phyloP scores from a whole-genome alignment of 2,888 invertebrate genomes.

The Microctonus brassicae region DNA sequence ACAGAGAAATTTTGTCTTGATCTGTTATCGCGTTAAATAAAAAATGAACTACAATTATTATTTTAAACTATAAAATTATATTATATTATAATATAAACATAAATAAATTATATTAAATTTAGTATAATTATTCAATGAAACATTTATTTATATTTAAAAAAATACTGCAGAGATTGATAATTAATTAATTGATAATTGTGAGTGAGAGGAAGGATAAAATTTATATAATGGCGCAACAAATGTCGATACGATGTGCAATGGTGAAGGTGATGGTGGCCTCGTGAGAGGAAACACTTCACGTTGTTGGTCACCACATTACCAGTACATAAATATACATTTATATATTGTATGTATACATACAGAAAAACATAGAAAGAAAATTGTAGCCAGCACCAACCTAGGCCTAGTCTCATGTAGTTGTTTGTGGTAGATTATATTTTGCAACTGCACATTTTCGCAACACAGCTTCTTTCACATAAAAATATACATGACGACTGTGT shows the following conservation, averaged over 20 bases:
- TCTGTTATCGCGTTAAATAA: neutral
- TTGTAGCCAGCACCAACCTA: constrained; percentile 43
- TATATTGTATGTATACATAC: constrained; percentile 21
- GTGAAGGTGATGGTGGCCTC: constrained; percentile 36
- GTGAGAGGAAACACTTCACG: constrained; percentile 26
- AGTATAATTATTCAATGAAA: too few relatives aligned
- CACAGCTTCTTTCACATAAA: constrained; percentile 49
- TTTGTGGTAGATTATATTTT: constrained; percentile 49
- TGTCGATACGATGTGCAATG: constrained; percentile 22
- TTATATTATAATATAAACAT: too few relatives aligned
- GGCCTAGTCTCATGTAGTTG: constrained; percentile 42
- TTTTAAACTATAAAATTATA: too few relatives aligned
- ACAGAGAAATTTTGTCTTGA: too few relatives aligned
- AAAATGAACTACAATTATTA: too few relatives aligned
- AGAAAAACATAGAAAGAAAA: constrained; percentile 13
- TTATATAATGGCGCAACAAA: constrained; percentile 12
- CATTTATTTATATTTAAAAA: too few relatives aligned
- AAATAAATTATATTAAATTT: too few relatives aligned
- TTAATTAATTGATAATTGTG: too few relatives aligned
- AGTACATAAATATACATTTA: constrained; percentile 9
- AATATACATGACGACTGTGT: constrained; percentile 40
- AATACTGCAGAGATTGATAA: constrained; percentile 5
- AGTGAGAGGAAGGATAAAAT: constrained; percentile 8
- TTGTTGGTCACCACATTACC: neutral
- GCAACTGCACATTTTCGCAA: constrained; percentile 56